phyloP scores from a whole-genome alignment of 2,113 vertebrate species.

The Sorex araneus region DNA sequence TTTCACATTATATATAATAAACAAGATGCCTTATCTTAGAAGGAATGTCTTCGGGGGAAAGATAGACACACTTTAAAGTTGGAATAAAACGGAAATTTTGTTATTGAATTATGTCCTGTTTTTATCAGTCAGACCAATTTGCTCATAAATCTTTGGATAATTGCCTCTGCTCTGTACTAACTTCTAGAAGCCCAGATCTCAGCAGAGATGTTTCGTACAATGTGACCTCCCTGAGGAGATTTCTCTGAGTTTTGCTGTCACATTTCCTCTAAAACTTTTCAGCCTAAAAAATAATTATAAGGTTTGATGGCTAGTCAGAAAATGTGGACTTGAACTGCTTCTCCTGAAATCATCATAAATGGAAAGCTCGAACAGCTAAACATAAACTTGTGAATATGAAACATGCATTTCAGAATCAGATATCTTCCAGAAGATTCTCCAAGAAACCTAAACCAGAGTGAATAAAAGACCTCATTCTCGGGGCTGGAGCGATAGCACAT shows the following conservation, averaged over 20 bases:
- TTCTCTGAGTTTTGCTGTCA: constrained; percentile 69
- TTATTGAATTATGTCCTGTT: constrained; percentile 21
- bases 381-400: neutral
- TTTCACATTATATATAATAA: constrained; percentile 20
- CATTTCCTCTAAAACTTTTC: constrained; percentile 65
- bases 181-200: constrained; percentile 38
- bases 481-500: too few relatives aligned
- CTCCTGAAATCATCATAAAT: constrained; percentile 38
- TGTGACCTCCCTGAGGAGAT: constrained; percentile 67
- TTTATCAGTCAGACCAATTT: constrained; percentile 69
- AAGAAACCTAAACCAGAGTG: neutral
- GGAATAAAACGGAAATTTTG: constrained; percentile 51
- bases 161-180: constrained; percentile 63
- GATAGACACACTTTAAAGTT: neutral
- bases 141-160: constrained; percentile 74
- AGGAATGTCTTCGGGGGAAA: neutral
- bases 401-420: neutral
- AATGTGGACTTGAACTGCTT: constrained; percentile 38
- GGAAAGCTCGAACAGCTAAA: constrained; percentile 2
- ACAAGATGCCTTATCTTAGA: neutral
- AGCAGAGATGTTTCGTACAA: constrained; percentile 58
- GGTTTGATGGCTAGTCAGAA: constrained; percentile 55
- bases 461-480: neutral
- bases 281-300: constrained; percentile 71
- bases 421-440: neutral